Evolutionary conservation across 2,888 invertebrate species (phyloP).

Genomic region (Pediacus dermestoides): DNA sequence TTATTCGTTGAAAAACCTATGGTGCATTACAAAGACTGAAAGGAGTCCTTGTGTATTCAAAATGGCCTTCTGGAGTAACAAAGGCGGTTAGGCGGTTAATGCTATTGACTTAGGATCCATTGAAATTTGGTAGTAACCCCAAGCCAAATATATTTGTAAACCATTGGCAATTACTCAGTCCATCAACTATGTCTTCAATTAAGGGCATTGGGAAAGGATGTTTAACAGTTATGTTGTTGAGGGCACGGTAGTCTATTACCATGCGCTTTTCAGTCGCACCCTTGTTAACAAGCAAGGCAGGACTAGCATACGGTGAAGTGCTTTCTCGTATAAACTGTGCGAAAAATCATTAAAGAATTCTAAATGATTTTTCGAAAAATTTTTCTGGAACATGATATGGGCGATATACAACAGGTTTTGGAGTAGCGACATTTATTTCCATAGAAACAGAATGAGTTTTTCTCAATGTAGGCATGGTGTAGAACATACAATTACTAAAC

Average conservation of each 20-base stretch:
- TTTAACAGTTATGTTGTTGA: conserved; percentile 16
- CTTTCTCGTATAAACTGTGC: no score
- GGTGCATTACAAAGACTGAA: no score
- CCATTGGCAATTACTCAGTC: conserved; percentile 15
- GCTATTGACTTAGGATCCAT: conserved; percentile 24
- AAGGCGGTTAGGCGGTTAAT: conserved; percentile 30
- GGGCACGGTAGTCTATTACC: conserved; percentile 18
- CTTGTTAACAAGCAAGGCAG: conserved; percentile 11
- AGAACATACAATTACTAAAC: conserved; percentile 3
- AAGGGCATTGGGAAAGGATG: conserved; percentile 16
- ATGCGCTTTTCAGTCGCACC: conserved; percentile 4
- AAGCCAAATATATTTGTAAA: conserved; percentile 27
- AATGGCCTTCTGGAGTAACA: no score
- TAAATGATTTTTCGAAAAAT: conserved; percentile 13
- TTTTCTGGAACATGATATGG: no score
- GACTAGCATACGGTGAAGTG: conserved; percentile 6
- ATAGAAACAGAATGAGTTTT: conserved; percentile 9
- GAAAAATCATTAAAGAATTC: not conserved
- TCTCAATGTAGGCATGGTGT: conserved; percentile 1
- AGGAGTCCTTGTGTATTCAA: no score
- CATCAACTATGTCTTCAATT: conserved; percentile 20
- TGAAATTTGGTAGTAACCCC: conserved; percentile 34
- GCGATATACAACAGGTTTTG: conserved; percentile 7
- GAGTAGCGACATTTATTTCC: conserved; percentile 2
- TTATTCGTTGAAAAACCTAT: conserved; percentile 13